Evolutionary conservation across 2,888 invertebrate genomes (phyloP), one percentile per base, ranked within the genome.

Genomic region (Cabera pusaria): DNA sequence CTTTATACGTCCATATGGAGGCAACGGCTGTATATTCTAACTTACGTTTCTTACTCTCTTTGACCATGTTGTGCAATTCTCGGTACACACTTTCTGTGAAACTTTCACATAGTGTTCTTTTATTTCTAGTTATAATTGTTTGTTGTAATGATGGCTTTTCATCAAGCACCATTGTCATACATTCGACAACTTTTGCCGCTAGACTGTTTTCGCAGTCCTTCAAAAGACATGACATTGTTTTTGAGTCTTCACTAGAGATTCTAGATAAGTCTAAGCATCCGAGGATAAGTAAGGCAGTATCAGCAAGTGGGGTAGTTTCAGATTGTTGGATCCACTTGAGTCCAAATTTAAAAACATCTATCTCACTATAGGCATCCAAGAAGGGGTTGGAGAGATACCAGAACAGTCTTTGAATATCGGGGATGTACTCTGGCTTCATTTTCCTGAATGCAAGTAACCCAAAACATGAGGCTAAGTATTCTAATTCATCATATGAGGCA

Each of bases 331-430:
- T 56, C 87, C 87, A 88, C 11, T 75, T 28, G n/a, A 69, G 44
- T 6, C 87, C 87, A 68, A 87, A 86, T 49, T 71, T 66, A 33
- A 84, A 87, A 0, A 83, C 78, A 27, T 72, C 59, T 24, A 76
- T 44, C 56, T 88, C 88, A 49, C 46, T 68, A 1, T 60, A 51
- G 1, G 62, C 43, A 42, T 80, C 63, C 40, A 87, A 63, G 48
- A 76, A 72, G 25, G 83, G 74, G 42, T 87, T 83, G 8, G 86
- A 85, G 5, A 88, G 60, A 38, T 86, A 87, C 86, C 87, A 88
- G 19, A 68, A 73, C 0, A 88, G 53, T 46, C 63, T 76, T 2
- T 69, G 49, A 14, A 87, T 57, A 19, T 72, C 56, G 9, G 72
- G 65, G 24, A 86, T 64, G 38, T 59, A 59, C 31, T 73, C 60